A percentile compares a stretch with the other conserved stretches of the same genome.
phyloP scores from a whole-genome alignment of 2,113 vertebrate species.

The Anguilla rostrata region DNA sequence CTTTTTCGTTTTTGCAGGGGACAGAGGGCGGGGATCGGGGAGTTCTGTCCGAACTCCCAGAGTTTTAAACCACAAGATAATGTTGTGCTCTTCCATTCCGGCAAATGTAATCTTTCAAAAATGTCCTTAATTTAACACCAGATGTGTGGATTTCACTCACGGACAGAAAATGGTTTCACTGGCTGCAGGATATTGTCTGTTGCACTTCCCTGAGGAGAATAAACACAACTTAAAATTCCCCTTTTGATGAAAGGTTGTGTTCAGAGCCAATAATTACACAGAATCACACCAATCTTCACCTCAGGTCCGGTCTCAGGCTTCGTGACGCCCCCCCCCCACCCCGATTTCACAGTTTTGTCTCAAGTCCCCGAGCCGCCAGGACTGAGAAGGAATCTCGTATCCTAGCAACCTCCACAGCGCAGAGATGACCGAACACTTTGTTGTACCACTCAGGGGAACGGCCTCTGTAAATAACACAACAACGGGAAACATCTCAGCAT shows the following conservation, averaged over 20 bases:
- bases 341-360: constrained; percentile 70
- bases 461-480: constrained; percentile 61
- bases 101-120: background rate
- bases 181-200: background rate
- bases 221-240: background rate
- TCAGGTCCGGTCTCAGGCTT: background rate
- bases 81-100: background rate
- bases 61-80: background rate
- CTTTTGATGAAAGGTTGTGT: background rate
- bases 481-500: background rate
- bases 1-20: background rate
- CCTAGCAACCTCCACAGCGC: constrained; percentile 78
- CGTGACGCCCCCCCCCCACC: background rate
- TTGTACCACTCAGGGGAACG: constrained; percentile 89
- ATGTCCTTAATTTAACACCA: background rate
- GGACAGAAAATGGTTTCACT: background rate
- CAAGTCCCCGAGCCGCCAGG: constrained; percentile 59
- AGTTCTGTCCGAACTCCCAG: background rate
- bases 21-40: too few species aligned
- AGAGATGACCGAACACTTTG: constrained; percentile 83
- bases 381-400: constrained; percentile 80
- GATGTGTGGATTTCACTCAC: background rate
- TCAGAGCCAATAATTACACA: background rate
- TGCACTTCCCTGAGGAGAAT: background rate
- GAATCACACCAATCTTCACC: background rate